Evolutionary conservation across 2,888 invertebrate genomes (phyloP).

Genomic region (Thera obeliscata): DNA sequence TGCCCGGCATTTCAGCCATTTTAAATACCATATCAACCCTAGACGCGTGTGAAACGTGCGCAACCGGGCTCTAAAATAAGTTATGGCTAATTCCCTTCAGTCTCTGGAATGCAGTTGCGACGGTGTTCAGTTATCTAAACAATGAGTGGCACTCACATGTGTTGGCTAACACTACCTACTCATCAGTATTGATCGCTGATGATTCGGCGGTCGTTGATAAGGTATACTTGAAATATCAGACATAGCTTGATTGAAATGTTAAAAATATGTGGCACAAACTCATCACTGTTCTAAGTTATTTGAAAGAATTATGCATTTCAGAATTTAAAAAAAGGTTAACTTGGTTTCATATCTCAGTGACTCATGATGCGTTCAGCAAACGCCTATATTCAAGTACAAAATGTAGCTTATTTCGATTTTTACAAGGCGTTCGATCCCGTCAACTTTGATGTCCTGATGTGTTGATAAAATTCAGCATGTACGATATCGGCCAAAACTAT

Average conservation of each 20-base stretch:
- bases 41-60: constrained; percentile 43
- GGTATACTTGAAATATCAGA: not conserved
- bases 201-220: not conserved
- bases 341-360: too few relatives aligned
- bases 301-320: too few relatives aligned
- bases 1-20: constrained; percentile 4
- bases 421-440: not conserved
- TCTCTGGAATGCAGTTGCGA: constrained; percentile 65
- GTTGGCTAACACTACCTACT: constrained; percentile 4
- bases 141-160: constrained; percentile 21
- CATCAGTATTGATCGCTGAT: not conserved
- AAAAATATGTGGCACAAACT: not conserved
- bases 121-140: constrained; percentile 73
- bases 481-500: not conserved
- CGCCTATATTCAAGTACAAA: not conserved
- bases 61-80: constrained; percentile 57
- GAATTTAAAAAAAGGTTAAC: too few relatives aligned
- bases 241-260: not conserved
- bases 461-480: not conserved
- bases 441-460: not conserved
- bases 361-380: too few relatives aligned
- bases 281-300: not conserved
- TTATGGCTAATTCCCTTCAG: constrained; percentile 67
- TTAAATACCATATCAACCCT: constrained; percentile 1
- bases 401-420: not conserved